Percentiles rank a stretch among this genome's conserved stretches.
Evolutionary conservation across 2,888 invertebrate species (phyloP).

Genomic region (Teleogryllus oceanicus): DNA sequence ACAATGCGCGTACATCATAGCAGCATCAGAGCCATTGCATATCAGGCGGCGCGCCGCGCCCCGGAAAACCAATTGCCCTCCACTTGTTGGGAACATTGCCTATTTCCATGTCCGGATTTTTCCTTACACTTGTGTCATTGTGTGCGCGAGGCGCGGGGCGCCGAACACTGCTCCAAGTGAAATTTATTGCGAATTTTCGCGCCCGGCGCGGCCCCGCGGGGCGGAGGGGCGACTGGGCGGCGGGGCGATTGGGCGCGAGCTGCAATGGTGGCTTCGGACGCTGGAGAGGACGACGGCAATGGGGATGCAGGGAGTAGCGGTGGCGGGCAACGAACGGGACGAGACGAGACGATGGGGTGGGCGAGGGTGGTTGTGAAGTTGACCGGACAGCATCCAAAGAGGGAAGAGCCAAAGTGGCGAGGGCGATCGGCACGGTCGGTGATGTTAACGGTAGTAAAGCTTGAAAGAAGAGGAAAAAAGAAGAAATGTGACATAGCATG

Average conservation of each 20-base stretch:
- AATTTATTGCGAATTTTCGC: conserved; percentile 1
- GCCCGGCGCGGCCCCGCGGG: neutral
- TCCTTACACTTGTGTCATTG: conserved; percentile 18
- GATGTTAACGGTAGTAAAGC: too few species aligned
- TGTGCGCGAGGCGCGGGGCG: neutral
- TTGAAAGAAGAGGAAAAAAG: too few species aligned
- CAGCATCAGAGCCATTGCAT: neutral
- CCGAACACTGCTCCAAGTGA: neutral
- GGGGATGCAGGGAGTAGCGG: too few species aligned
- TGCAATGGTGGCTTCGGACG: too few species aligned
- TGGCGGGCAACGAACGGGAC: too few species aligned
- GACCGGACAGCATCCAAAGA: too few species aligned
- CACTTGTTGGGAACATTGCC: conserved; percentile 10
- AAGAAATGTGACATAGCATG: too few species aligned
- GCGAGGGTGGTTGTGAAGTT: too few species aligned
- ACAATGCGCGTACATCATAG: conserved; percentile 18
- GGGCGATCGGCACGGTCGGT: too few species aligned
- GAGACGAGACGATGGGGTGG: too few species aligned
- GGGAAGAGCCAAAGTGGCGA: too few species aligned
- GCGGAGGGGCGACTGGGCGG: neutral
- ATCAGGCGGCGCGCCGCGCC: neutral
- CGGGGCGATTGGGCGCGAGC: neutral
- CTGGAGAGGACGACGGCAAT: too few species aligned
- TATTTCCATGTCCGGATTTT: conserved; percentile 1
- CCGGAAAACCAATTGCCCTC: conserved; percentile 18